phyloP scores from a whole-genome alignment of 2,113 vertebrate genomes.

The Cariama cristata region DNA sequence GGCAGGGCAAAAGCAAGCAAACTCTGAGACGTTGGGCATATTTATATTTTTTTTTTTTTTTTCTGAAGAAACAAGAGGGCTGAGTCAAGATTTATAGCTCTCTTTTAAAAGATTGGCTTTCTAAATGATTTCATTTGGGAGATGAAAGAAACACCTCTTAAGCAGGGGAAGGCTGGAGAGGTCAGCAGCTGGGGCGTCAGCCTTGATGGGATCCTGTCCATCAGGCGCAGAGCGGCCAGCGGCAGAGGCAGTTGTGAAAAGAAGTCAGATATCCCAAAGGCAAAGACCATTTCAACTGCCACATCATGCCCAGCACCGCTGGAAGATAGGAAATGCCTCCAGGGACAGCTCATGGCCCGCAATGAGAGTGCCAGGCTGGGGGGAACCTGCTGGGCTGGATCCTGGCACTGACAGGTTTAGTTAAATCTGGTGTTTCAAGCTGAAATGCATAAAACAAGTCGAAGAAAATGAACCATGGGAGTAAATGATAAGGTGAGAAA shows the following conservation, averaged over 20 bases:
- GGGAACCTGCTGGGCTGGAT: not conserved
- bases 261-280: not conserved
- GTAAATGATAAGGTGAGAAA: slow-evolving; percentile 9
- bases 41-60: not conserved
- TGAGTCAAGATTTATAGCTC: not conserved
- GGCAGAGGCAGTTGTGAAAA: not conserved
- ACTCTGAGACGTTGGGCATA: not conserved
- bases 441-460: not conserved
- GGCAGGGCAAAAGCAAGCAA: not conserved
- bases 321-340: not conserved
- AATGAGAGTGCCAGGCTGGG: not conserved
- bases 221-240: not conserved
- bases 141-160: not conserved
- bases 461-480: not conserved
- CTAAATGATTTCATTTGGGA: not conserved
- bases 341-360: not conserved
- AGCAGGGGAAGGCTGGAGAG: not conserved
- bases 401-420: not conserved
- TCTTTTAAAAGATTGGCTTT: not conserved
- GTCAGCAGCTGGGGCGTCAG: not conserved
- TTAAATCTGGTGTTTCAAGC: not conserved
- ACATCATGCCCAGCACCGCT: not conserved
- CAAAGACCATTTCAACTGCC: not conserved
- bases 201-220: not conserved
- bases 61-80: not conserved